phyloP scores from a whole-genome alignment of 2,113 vertebrate genomes.

The Thalassoma bifasciatum region DNA sequence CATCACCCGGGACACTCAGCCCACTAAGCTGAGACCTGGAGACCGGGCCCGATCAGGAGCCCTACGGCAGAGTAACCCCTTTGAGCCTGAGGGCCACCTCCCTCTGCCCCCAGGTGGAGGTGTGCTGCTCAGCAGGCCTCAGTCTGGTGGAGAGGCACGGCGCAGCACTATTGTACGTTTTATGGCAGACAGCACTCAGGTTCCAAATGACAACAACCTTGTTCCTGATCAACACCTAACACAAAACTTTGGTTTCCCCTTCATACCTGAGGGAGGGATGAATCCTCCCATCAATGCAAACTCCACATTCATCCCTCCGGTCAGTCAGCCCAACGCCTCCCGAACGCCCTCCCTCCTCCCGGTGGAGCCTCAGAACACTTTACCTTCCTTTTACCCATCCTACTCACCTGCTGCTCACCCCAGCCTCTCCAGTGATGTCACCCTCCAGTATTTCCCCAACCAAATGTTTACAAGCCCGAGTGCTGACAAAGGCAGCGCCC shows the following conservation, averaged over 20 bases:
- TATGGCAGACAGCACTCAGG: constrained; percentile 92
- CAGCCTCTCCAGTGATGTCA: constrained; percentile 94
- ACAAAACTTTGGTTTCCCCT: constrained; percentile 97
- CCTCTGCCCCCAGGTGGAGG: constrained; percentile 87
- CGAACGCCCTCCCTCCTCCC: constrained; percentile 93
- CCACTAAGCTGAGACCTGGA: constrained; percentile 89
- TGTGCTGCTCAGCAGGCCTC: constrained; percentile 92
- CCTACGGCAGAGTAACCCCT: constrained; percentile 90
- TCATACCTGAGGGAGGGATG: constrained; percentile 94
- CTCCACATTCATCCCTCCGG: constrained; percentile 94
- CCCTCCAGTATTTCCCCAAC: constrained; percentile 96
- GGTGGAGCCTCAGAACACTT: constrained; percentile 94
- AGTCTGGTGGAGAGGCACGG: constrained; percentile 86
- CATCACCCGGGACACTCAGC: constrained; percentile 85
- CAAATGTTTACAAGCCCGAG: constrained; percentile 97
- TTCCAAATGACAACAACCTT: constrained; percentile 89
- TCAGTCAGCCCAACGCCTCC: constrained; percentile 90
- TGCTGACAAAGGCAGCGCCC: constrained; percentile 89
- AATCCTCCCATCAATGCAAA: constrained; percentile 95
- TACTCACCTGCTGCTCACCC: constrained; percentile 98
- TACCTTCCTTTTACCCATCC: constrained; percentile 95
- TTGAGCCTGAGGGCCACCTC: constrained; percentile 92
- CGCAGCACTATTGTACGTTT: constrained; percentile 95
- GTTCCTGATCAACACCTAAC: constrained; percentile 92
- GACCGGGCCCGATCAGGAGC: constrained; percentile 90